These are phyloP conservation scores for Nibea coibor DNA, from an alignment of 2,113 vertebrate genomes.

Conservation along the genomic window DNA sequence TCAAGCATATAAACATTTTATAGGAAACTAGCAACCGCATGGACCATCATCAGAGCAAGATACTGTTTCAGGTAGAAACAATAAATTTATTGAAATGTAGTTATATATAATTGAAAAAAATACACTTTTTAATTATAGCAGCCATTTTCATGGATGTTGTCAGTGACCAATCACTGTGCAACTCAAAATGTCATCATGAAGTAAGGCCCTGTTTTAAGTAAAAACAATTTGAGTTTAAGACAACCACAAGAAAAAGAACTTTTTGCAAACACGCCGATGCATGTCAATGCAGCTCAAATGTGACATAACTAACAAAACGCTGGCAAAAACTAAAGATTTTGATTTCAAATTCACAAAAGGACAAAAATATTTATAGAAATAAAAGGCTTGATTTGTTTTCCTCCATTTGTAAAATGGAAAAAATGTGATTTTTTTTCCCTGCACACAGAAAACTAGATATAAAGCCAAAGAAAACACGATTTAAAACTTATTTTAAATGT, in stretches of 20 bases:
- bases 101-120: too few species aligned
- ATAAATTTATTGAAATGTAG: not conserved
- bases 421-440: not conserved
- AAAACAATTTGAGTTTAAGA: not conserved
- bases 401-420: slow-evolving; percentile 2
- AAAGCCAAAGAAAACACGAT: slow-evolving; percentile 37
- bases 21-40: not conserved
- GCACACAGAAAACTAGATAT: not conserved
- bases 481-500: slow-evolving; percentile 28
- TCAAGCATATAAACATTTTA: slow-evolving; percentile 24
- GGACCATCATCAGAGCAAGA: not conserved
- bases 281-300: not conserved
- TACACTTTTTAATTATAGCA: not conserved
- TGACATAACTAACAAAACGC: not conserved
- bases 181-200: not conserved
- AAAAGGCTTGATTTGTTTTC: not conserved
- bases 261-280: not conserved
- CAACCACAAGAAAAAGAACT: not conserved
- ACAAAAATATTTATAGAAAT: not conserved
- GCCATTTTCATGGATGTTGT: not conserved
- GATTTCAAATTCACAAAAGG: not conserved
- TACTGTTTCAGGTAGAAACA: not conserved
- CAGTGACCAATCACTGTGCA: not conserved
- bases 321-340: too few species aligned
- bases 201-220: not conserved